phyloP scores from a whole-genome alignment of 1,140 invertebrate genomes.

The Cardiocondyla obscurior region DNA sequence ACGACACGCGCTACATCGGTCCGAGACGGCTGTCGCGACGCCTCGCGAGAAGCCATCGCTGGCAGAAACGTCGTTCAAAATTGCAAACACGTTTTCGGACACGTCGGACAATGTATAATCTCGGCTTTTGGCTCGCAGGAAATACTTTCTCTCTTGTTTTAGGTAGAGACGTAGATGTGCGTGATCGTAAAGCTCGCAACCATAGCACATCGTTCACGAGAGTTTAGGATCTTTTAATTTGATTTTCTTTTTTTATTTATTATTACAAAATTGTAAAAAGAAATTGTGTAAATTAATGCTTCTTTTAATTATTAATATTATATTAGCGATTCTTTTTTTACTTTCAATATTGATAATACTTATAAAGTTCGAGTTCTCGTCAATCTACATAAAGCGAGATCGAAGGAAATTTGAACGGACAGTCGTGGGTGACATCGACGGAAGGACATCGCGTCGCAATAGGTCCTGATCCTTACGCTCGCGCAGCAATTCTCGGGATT shows the following conservation, averaged over 20 bases:
- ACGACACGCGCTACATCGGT: conserved; percentile 70
- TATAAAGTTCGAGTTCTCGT: neutral
- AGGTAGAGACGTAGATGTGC: neutral
- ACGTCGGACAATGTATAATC: conserved; percentile 9
- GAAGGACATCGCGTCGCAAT: neutral
- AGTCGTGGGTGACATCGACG: neutral
- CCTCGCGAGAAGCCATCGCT: conserved; percentile 69
- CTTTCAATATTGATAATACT: neutral
- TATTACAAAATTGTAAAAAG: neutral
- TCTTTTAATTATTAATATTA: neutral
- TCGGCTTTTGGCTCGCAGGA: neutral
- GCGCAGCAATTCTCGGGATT: conserved; percentile 72
- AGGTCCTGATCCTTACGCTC: neutral
- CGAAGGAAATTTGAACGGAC: neutral
- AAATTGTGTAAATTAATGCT: neutral
- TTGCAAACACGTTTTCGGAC: conserved; percentile 39
- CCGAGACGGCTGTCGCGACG: conserved; percentile 65
- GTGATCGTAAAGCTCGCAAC: neutral
- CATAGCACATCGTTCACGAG: neutral
- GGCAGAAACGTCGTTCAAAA: conserved; percentile 42
- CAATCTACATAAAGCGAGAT: neutral
- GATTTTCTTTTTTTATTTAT: neutral
- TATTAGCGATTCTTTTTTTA: neutral
- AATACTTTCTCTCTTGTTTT: neutral
- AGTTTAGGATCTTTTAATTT: neutral